Evolutionary conservation across 2,797 vertebrate species (phyloP), one percentile per base, ranked within the genome.

Genomic region (Melanotaenia pygmaea): DNA sequence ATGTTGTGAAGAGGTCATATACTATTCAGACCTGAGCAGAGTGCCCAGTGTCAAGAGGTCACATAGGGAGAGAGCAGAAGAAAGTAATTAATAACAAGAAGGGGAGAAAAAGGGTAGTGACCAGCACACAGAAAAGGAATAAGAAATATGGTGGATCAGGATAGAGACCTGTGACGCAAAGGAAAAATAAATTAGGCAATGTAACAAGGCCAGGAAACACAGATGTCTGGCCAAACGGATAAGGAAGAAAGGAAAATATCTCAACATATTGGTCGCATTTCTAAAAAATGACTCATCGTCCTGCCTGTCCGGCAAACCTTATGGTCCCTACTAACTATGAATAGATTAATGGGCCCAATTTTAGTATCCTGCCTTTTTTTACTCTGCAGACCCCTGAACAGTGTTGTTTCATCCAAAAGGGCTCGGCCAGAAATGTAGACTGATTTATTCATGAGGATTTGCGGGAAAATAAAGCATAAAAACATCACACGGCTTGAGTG

Each of bases 41-140:
- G 59, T 13, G 53, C 80, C 72, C 61, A 13, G 62, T 66, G 81
- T 79, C 83, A 85, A 81, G 35, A 81, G 72, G 58, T 81, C 66
- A 79, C 60, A 56, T 11, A 58, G 59, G 59, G 38, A 67, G 66
- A 64, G 20, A 51, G 60, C 18, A 63, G 61, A 35, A 26, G 59
- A 72, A 12, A 7, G n/a, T 2, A 1, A 4, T 34, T 24, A 22
- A 28, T 45, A 67, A 43, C 1, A 53, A 67, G 45, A 69, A 0
- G 8, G 66, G 47, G 59, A 32, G 68, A 67, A 26, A 22, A 22
- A 64, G 53, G 18, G 24, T 5, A 58, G 61, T 14, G 34, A 59
- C 30, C 16, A 16, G 58, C 24, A 63, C 20, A 50, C 28, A 34
- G 9, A 7, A 76, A n/a, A 22, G 62, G 34, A 72, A 51, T 59